These are phyloP conservation scores for Thera britannica DNA, from an alignment of 2,888 invertebrate species.

Conservation along the genomic window DNA sequence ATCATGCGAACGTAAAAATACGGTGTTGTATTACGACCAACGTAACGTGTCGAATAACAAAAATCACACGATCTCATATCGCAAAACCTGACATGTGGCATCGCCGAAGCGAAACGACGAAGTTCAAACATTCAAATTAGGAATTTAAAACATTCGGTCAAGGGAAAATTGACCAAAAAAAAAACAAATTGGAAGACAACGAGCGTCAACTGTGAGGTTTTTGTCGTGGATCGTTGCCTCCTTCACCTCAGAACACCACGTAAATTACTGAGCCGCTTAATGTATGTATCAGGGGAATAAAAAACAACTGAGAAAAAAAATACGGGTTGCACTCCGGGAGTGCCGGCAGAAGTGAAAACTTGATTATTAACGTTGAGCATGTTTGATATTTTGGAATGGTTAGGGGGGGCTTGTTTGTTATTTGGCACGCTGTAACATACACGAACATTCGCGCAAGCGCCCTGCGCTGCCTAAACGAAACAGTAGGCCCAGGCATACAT, in stretches of 20 bases:
- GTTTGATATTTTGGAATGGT: too few relatives aligned
- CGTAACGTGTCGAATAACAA: slow-evolving; percentile 31
- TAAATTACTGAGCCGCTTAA: slow-evolving; percentile 53
- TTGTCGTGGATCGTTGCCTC: slow-evolving; percentile 70
- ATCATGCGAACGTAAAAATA: slow-evolving; percentile 14
- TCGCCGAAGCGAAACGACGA: slow-evolving; percentile 63
- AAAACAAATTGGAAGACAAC: slow-evolving; percentile 53
- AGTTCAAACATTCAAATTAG: slow-evolving; percentile 57
- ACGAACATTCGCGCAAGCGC: too few relatives aligned
- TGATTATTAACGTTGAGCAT: too few relatives aligned
- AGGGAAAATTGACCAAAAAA: slow-evolving; percentile 26
- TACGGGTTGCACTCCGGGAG: too few relatives aligned
- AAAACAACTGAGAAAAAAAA: too few relatives aligned
- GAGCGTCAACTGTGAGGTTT: slow-evolving; percentile 57
- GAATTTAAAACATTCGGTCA: slow-evolving; percentile 57
- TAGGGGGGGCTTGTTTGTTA: too few relatives aligned
- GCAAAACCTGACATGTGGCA: slow-evolving; percentile 65
- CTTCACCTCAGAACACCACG: slow-evolving; percentile 51
- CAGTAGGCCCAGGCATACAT: too few relatives aligned
- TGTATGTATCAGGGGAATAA: slow-evolving; percentile 10
- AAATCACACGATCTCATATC: slow-evolving; percentile 45
- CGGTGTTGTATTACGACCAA: slow-evolving; percentile 30
- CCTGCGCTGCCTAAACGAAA: too few relatives aligned
- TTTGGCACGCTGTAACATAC: too few relatives aligned
- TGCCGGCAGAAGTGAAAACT: too few relatives aligned